A percentile compares a stretch with the other conserved stretches of the same genome.
Conservation (phyloP, 2,888 invertebrate species). For the Acanthosepion pharaonis region DNA sequence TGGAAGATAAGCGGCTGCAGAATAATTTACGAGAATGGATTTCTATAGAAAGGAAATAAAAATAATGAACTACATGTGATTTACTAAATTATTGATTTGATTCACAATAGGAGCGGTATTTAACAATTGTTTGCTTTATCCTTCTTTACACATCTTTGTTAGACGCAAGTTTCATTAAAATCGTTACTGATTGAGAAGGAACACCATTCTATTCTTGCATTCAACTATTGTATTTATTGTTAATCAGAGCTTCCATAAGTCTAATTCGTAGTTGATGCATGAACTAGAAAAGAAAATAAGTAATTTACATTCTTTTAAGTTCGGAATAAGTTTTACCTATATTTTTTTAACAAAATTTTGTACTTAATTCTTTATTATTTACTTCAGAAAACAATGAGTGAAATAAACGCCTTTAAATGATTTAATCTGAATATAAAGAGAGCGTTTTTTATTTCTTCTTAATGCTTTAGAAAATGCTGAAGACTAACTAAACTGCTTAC, state of each 20-base stretch:
- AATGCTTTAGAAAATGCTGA: neutral
- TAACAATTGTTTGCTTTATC: neutral
- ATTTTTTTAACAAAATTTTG: neutral
- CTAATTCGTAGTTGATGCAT: neutral
- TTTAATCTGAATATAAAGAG: neutral
- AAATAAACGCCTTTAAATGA: neutral
- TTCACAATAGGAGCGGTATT: neutral
- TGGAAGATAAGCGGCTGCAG: neutral
- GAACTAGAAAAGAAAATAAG: neutral
- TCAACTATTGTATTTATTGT: neutral
- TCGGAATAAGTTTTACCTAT: neutral
- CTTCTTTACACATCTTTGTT: neutral
- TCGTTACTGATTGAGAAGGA: neutral
- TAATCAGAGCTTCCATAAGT: neutral
- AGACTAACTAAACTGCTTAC: neutral
- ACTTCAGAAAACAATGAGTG: neutral
- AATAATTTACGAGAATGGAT: neutral
- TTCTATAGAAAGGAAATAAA: neutral
- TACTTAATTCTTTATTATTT: neutral
- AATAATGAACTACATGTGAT: neutral
- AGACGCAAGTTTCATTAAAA: neutral
- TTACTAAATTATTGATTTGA: neutral
- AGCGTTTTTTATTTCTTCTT: neutral
- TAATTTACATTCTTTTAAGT: neutral
- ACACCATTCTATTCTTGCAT: neutral